These are phyloP conservation scores for Decapterus maruadsi DNA, from an alignment of 2,797 vertebrate genomes.

Conservation along the genomic window DNA sequence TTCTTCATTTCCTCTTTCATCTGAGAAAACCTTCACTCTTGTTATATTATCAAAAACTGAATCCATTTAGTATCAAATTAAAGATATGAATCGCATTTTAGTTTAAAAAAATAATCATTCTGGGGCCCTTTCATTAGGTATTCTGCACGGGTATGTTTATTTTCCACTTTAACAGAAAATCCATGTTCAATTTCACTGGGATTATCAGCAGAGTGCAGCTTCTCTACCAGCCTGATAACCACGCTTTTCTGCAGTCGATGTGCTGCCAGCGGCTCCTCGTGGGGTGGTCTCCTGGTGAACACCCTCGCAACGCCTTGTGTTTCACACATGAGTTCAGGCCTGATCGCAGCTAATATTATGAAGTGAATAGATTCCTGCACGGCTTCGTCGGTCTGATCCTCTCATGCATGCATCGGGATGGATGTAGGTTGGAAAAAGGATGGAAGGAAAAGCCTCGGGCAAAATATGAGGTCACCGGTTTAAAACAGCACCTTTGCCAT, in stretches of 20 bases:
- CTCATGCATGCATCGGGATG: conserved; percentile 4
- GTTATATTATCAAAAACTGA: neutral
- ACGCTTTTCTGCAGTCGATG: conserved; percentile 51
- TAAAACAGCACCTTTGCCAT: conserved; percentile 36
- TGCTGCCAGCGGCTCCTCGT: conserved; percentile 35
- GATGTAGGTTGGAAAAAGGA: conserved; percentile 11
- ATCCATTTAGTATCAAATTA: conserved; percentile 16
- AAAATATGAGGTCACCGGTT: conserved; percentile 45
- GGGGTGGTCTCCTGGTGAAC: conserved; percentile 26
- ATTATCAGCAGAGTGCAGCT: conserved; percentile 79
- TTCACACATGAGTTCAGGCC: conserved; percentile 29
- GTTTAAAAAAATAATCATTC: conserved; percentile 24
- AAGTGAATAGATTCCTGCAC: conserved; percentile 14
- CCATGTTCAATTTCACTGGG: conserved; percentile 78
- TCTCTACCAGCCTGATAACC: conserved; percentile 64
- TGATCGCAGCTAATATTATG: conserved; percentile 31
- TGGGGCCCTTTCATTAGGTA: conserved; percentile 54
- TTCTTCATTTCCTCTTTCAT: too few species aligned
- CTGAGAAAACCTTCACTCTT: neutral
- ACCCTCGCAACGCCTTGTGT: conserved; percentile 17
- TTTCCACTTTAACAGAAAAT: conserved; percentile 79
- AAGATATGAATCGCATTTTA: neutral
- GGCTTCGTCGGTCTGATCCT: neutral
- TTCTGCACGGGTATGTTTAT: conserved; percentile 68
- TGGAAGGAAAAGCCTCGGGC: conserved; percentile 25